Percentiles rank a stretch among this genome's conserved stretches.
These are phyloP conservation scores for Amphiprion clarkii DNA, from an alignment of 2,797 vertebrate genomes.

Conservation along the genomic window DNA sequence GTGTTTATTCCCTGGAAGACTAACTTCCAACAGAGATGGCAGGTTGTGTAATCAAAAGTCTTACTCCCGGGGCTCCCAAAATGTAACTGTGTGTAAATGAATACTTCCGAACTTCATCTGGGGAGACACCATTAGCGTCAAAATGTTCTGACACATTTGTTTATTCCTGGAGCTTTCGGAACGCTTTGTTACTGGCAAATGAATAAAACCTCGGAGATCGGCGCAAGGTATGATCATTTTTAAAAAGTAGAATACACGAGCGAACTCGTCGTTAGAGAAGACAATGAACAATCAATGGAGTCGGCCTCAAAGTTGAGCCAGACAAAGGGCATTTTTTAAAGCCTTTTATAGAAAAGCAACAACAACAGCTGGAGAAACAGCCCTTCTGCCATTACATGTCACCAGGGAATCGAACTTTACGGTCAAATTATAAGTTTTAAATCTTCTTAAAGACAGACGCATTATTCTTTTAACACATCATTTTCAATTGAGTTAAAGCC, in stretches of 20 bases:
- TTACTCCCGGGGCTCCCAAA: constrained; percentile 66
- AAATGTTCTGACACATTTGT: constrained; percentile 52
- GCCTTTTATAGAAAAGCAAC: not conserved
- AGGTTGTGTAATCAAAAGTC: constrained; percentile 80
- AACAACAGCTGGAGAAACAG: not conserved
- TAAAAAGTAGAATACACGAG: not conserved
- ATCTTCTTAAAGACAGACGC: not conserved
- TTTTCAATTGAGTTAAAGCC: not conserved
- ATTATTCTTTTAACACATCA: not conserved
- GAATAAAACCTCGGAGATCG: constrained; percentile 8
- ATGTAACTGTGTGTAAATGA: constrained; percentile 69
- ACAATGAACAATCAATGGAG: constrained; percentile 11
- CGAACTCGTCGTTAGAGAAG: not conserved
- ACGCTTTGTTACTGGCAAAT: constrained; percentile 23
- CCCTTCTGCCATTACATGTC: not conserved
- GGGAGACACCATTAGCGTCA: constrained; percentile 71
- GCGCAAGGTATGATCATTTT: constrained; percentile 37
- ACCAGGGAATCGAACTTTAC: constrained; percentile 11
- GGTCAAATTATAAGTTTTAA: not conserved
- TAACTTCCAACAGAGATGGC: constrained; percentile 75
- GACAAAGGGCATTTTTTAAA: not conserved
- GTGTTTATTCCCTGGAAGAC: constrained; percentile 77
- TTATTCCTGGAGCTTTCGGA: constrained; percentile 45
- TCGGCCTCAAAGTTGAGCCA: constrained; percentile 15
- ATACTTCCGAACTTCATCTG: constrained; percentile 69